Evolutionary conservation across 2,888 invertebrate species (phyloP).

Genomic region (Argyresthia albistria): DNA sequence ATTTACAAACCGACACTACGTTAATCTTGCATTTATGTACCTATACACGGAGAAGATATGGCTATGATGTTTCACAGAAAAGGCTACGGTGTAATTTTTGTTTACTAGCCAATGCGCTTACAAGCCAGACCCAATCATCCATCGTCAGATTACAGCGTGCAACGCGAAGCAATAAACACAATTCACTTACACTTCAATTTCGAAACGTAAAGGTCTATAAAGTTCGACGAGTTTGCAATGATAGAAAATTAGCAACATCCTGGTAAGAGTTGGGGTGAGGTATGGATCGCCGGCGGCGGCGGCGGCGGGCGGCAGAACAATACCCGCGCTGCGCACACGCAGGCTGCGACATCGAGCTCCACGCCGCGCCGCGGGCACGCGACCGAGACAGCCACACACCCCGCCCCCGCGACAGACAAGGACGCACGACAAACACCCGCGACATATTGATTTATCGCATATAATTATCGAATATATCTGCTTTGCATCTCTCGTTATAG

Average conservation of each 20-base stretch:
- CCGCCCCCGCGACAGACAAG: conserved; percentile 23
- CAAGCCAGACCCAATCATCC: background rate
- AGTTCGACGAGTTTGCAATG: conserved; percentile 59
- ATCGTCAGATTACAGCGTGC: conserved; percentile 19
- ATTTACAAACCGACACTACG: too few species aligned
- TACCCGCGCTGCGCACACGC: conserved; percentile 32
- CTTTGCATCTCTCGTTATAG: conserved; percentile 70
- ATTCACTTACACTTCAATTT: conserved; percentile 64
- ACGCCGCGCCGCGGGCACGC: conserved; percentile 38
- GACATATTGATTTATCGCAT: conserved; percentile 64
- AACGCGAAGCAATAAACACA: conserved; percentile 48
- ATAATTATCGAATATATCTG: conserved; percentile 69
- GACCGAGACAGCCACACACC: conserved; percentile 28
- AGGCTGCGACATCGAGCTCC: conserved; percentile 38
- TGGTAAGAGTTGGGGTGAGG: conserved; percentile 61
- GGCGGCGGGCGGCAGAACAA: conserved; percentile 29
- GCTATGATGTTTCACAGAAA: too few species aligned
- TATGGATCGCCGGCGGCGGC: conserved; percentile 56
- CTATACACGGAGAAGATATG: too few species aligned
- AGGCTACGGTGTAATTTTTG: too few species aligned
- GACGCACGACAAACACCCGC: conserved; percentile 35
- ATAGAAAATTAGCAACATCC: conserved; percentile 70
- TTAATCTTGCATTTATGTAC: too few species aligned
- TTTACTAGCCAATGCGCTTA: too few species aligned
- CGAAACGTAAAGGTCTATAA: conserved; percentile 58